Evolutionary conservation across 2,888 invertebrate species (phyloP).

Genomic region (Gnatocerus cornutus): DNA sequence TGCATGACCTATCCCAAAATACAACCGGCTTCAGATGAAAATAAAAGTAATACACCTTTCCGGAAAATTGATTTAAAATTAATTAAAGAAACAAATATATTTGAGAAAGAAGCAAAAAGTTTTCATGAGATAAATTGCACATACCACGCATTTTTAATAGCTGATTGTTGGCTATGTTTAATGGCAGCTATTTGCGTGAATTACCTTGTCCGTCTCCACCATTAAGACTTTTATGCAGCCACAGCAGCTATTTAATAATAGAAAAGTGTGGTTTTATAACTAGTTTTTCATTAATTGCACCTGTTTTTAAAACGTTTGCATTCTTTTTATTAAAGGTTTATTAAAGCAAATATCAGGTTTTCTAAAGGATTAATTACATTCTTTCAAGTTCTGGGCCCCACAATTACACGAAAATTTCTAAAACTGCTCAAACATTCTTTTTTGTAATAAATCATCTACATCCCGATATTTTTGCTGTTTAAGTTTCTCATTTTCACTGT

Average conservation of each 20-base stretch:
- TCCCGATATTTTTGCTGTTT: no score
- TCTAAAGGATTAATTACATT: conserved; percentile 35
- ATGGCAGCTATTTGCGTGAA: conserved; percentile 35
- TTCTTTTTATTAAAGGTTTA: conserved; percentile 4
- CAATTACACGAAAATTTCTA: conserved; percentile 20
- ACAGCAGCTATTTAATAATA: conserved; percentile 26
- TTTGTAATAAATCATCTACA: no score
- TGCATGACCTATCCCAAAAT: no score
- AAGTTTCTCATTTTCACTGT: no score
- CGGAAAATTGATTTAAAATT: no score
- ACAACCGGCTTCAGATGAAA: no score
- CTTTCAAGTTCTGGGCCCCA: conserved; percentile 21
- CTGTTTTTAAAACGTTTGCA: conserved; percentile 15
- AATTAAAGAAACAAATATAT: no score
- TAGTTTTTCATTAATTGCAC: conserved; percentile 16
- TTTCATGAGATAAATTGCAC: conserved; percentile 24
- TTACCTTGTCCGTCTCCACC: conserved; percentile 31
- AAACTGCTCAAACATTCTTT: conserved; percentile 22
- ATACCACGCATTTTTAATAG: conserved; percentile 22
- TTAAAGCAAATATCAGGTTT: conserved; percentile 30
- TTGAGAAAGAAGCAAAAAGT: conserved; percentile 10
- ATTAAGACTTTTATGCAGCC: conserved; percentile 29
- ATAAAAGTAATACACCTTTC: no score
- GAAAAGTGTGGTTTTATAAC: conserved; percentile 10
- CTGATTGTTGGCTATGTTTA: conserved; percentile 35